Base-by-base conservation (phyloP, 2,113 vertebrate species). In the Alethe castanea region DNA sequence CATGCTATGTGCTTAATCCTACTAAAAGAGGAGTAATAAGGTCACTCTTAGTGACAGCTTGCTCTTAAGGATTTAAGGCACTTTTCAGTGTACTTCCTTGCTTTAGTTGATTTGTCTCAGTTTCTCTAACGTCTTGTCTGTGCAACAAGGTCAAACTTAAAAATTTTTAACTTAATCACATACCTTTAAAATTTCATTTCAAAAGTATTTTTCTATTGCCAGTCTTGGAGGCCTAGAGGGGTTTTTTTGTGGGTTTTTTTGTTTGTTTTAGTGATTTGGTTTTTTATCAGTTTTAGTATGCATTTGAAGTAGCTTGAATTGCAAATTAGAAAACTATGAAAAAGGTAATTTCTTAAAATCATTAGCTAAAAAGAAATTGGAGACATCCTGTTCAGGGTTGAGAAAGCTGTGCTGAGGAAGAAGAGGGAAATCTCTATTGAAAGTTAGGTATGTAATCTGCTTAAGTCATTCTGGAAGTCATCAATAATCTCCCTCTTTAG, bases 381-480 rank as follows among this genome's bases (percentile, higher is more conserved):
- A 54, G 7, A 22, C 48, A 45, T 73, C 24, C 24, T 64, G 7
- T 42, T 72, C 26, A 44, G 14, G 8, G 10, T 65, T 81, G 64
- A 77, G 62, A 81, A 90, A 25, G 54, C 59, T 40, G 8, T 57
- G 19, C 50, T 81, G 72, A 88, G 72, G 54, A 94, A 72, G 73
- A 86, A 74, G 48, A 71, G 56, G 47, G 24, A 74, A 70, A 67
- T 82, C 57, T 69, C 38, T 14, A 26, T 44, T 79, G 81, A 79
- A 69, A 96, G 81, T 90, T 91, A 61, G n/a, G 29, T 25, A 26
- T 31, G 14, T 92, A 72, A 91, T 92, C 85, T 96, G 17, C 29
- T 93, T 88, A 93, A 92, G 65, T 85, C 13, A 31, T 90, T 90
- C 31, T 90, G 73, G 73, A 88, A 94, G 45, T 79, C 78, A 82